Base-by-base conservation (phyloP, 2,113 vertebrate species). In the Alligator sinensis region DNA sequence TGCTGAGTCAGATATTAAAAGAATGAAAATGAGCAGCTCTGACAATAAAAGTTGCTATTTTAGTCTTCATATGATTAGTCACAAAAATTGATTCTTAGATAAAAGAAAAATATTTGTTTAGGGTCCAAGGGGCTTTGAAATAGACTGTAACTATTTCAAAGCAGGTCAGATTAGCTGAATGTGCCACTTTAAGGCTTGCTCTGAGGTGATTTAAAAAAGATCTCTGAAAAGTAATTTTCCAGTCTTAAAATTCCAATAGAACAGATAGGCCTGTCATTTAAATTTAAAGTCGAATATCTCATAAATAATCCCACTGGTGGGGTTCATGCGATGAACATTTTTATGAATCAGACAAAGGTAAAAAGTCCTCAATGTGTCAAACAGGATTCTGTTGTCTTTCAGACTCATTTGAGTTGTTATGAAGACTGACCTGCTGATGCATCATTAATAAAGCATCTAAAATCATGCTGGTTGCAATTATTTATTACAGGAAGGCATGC, bases 221-320 rank as follows among this genome's bases (percentile, higher is more conserved):
- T 70, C n/a, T 54, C 72, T n/a, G 34, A 25, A 70, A 91, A 92
- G 78, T 86, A 83, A 55, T 91, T 97, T 92, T 94, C 85, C 66
- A 93, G 3, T 16, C 64, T 60, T 91, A 82, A 83, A 66, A 74
- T 95, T 96, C 88, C 38, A 90, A 86, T 9, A 88, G 92, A 94
- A 96, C 89, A 92, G 91, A 95, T 62, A 57, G 81, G 86, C 74
- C 91, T 97, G 96, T 95, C 94, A 95, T 91, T 64, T 94, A 93
- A 95, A 96, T 95, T 91, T 79, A 77, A 94, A 95, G 70, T 64
- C 79, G 87, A 91, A 91, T 75, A 54, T 79, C 92, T 96, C 84
- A 84, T 62, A 87, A 89, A 92, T 96, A 96, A 97, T 96, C 94
- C 92, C 88, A 6, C 87, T 93, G 94, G 89, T 86, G 84, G 85